A percentile compares a stretch with the other conserved stretches of the same genome.
These are phyloP conservation scores for Zosterops lateralis DNA, from an alignment of 2,113 vertebrate species.

Conservation along the genomic window DNA sequence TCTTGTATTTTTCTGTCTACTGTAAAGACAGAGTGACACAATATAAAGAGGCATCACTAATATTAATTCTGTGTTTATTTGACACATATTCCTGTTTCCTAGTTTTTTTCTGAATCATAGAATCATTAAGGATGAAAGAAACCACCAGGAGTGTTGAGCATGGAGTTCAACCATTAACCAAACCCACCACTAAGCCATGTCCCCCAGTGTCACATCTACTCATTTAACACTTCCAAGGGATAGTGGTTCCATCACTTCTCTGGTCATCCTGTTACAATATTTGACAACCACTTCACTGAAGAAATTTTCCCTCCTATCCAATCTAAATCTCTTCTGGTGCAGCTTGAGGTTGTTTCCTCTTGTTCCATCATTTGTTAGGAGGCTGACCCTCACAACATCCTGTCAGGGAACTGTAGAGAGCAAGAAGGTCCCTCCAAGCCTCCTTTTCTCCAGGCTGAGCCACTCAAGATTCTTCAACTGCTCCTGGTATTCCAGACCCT, in stretches of 20 bases:
- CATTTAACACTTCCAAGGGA: background rate
- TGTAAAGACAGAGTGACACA: background rate
- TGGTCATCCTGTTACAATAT: background rate
- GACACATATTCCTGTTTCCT: accelerated
- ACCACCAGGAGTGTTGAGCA: no score
- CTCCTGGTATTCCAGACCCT: background rate
- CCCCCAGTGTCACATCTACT: background rate
- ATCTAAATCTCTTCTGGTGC: background rate
- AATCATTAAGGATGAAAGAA: no score
- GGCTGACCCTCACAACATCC: accelerated
- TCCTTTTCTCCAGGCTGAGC: background rate
- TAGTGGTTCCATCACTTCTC: accelerated
- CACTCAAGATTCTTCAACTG: background rate
- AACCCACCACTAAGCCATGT: background rate
- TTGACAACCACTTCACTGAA: background rate
- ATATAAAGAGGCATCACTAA: background rate
- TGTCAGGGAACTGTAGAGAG: background rate
- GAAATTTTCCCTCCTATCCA: background rate
- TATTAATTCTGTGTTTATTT: background rate
- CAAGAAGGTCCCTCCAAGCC: background rate
- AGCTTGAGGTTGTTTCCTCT: background rate
- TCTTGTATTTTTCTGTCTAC: background rate
- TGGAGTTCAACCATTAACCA: accelerated
- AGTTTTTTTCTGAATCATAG: background rate
- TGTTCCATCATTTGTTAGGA: no score